Conservation (phyloP, 2,888 invertebrate species). For the Nymphalis c-album region DNA sequence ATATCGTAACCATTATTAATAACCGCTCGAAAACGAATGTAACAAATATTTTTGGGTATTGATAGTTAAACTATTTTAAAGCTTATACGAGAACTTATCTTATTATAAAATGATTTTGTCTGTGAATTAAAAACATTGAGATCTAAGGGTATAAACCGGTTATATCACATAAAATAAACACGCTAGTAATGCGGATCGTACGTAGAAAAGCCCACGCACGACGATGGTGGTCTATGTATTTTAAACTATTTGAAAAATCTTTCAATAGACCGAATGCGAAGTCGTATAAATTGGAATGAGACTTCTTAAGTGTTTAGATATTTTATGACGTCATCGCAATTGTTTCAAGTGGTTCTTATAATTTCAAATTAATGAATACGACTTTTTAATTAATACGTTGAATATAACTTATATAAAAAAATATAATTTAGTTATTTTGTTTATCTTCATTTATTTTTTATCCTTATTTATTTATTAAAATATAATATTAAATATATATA, state of each 20-base stretch:
- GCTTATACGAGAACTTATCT: not conserved
- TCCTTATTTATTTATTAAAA: too few species aligned
- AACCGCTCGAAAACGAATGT: not conserved
- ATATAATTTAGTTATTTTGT: too few species aligned
- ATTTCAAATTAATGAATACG: not conserved
- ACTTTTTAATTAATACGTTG: not conserved
- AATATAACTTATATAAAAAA: too few species aligned
- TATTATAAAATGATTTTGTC: not conserved
- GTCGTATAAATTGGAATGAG: constrained; percentile 43
- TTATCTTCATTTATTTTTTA: too few species aligned
- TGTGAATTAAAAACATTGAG: not conserved
- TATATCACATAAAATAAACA: constrained; percentile 40
- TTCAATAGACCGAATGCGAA: constrained; percentile 21
- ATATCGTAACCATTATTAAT: constrained; percentile 4
- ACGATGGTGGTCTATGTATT: constrained; percentile 51
- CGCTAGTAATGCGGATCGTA: constrained; percentile 37
- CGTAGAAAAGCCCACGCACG: constrained; percentile 41
- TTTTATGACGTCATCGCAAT: not conserved
- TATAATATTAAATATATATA: too few species aligned
- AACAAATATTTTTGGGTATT: not conserved
- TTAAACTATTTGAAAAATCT: constrained; percentile 44
- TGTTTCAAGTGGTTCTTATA: not conserved
- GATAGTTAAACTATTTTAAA: too few species aligned
- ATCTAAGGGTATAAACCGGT: constrained; percentile 9
- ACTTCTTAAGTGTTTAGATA: constrained; percentile 14